Percentiles rank a stretch among this genome's conserved stretches.
Conservation (phyloP, 1,140 invertebrate genomes). For the Elymnias hypermnestra region DNA sequence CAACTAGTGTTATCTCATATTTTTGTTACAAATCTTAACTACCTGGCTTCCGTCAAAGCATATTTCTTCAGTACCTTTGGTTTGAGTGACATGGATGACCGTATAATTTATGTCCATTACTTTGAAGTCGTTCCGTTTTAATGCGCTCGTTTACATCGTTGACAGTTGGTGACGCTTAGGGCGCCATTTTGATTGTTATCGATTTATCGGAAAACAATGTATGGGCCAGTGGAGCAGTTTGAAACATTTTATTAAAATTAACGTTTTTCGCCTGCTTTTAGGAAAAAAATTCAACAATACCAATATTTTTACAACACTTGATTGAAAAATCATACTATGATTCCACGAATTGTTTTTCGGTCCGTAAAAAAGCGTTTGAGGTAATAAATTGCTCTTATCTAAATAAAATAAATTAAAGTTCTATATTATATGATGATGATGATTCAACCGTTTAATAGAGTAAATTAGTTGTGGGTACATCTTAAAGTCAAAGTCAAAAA, state of each 20-base stretch:
- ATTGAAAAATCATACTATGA: too few relatives aligned
- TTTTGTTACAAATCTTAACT: constrained; percentile 69
- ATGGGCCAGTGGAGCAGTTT: constrained; percentile 20
- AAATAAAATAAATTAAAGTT: too few relatives aligned
- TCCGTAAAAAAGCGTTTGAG: too few relatives aligned
- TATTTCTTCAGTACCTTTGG: constrained; percentile 51
- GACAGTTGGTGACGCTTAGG: constrained; percentile 61
- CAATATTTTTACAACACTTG: too few relatives aligned
- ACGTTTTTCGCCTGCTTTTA: too few relatives aligned
- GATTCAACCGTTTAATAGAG: too few relatives aligned
- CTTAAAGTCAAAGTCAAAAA: too few relatives aligned
- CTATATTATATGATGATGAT: too few relatives aligned
- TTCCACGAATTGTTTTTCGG: too few relatives aligned
- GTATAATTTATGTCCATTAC: constrained; percentile 70
- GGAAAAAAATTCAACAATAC: too few relatives aligned
- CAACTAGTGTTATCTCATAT: constrained; percentile 64
- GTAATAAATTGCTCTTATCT: too few relatives aligned
- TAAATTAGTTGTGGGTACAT: too few relatives aligned
- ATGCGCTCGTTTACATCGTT: constrained; percentile 56
- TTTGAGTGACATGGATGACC: constrained; percentile 61
- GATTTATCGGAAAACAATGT: constrained; percentile 42
- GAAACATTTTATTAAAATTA: constrained; percentile 9
- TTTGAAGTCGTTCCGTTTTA: constrained; percentile 51
- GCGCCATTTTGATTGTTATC: constrained; percentile 68
- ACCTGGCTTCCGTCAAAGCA: constrained; percentile 66